Base-by-base conservation (phyloP, 2,797 vertebrate genomes). In the Chromis chromis region DNA sequence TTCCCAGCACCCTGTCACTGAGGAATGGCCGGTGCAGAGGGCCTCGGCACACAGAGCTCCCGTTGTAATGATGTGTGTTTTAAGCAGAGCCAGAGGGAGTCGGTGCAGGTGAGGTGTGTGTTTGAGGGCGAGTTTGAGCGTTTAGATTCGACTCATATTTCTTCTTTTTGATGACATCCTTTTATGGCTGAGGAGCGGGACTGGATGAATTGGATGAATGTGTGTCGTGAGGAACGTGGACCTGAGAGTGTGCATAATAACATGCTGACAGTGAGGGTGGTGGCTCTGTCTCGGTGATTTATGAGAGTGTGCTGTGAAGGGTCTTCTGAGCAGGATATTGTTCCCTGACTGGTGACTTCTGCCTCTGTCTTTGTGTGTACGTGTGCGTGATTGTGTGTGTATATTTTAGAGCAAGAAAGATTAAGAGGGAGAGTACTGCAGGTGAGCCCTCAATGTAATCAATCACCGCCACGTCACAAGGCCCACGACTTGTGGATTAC, bases 321-420 rank as follows among this genome's bases (percentile, higher is more conserved):
- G 93, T 94, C 93, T 92, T 93, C 93, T 92, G 91, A 93, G 92
- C 93, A 93, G 94, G 93, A 95, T 94, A 95, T 95, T 95, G 93
- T 95, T 95, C 93, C 86, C 90, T 93, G 93, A 93, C 92, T 92
- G 89, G 91, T 94, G 94, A 93, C 92, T 93, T 93, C 88, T 92
- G 90, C 88, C 91, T 92, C 88, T 75, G 71, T 71, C 79, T 70
- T 78, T 78, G 85, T 86, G 74, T 88, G 78, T 78, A 83, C 68
- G 78, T 65, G 77, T 79, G 83, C 74, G 63, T 77, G 67, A 53
- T 62, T 66, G 65, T 76, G 65, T 68, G 83, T 74, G 84, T 80
- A 70, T 72, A 70, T 86, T 84, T 78, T 42, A 84, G 76, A 85
- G 78, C 44, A 31, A 84, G 88, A 89, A 81, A 93, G 88, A 93